Conservation (phyloP, 2,113 vertebrate species). For the Prinia subflava region DNA sequence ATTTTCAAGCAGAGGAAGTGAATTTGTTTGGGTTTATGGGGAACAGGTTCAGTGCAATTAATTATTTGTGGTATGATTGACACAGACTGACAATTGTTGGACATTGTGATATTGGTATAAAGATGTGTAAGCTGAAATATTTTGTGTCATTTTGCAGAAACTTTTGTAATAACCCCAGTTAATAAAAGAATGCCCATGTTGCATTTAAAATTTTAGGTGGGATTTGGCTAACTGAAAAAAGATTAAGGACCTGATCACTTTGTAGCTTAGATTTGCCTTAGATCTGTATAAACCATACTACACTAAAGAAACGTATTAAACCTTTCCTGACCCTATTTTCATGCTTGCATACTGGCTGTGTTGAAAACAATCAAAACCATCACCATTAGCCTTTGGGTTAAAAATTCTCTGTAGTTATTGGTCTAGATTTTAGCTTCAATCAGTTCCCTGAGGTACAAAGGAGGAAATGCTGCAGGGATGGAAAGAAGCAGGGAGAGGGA, state of each 20-base stretch:
- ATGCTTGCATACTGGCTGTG: not conserved
- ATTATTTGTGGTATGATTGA: not conserved
- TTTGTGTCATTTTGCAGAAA: not conserved
- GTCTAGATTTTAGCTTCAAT: not conserved
- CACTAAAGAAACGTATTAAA: not conserved
- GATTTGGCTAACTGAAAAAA: not conserved
- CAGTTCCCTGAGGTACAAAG: not conserved
- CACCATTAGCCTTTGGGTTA: not conserved
- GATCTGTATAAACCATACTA: not conserved
- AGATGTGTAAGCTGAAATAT: not conserved
- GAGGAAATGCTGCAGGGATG: not conserved
- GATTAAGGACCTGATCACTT: not conserved
- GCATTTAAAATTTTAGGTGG: not conserved
- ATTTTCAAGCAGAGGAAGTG: not conserved
- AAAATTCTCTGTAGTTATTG: not conserved
- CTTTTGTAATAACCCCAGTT: not conserved
- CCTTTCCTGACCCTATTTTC: not conserved
- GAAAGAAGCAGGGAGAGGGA: not conserved
- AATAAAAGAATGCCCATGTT: not conserved
- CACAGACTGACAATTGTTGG: not conserved
- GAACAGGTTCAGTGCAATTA: not conserved
- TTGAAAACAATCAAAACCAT: not conserved
- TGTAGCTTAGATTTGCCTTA: not conserved
- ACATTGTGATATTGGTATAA: not conserved
- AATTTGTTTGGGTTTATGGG: not conserved